Base-by-base conservation (phyloP, 2,113 vertebrate species). In the Gambusia holbrooki region DNA sequence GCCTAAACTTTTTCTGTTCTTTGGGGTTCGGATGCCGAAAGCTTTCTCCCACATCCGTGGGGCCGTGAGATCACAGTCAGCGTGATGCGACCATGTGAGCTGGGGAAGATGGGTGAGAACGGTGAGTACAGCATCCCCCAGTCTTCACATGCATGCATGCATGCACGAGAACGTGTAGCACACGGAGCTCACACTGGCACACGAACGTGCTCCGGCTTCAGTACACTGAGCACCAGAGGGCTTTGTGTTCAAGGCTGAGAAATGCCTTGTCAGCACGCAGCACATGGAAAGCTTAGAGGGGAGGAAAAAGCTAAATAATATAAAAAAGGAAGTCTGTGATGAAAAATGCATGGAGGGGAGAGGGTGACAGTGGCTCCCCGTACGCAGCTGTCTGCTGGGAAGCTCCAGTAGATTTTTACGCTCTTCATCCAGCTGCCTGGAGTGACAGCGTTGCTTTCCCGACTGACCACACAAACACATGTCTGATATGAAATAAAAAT, bases 201-300 rank as follows among this genome's bases (percentile, higher is more conserved):
- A 78, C 65, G 77, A 79, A 80, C 62, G 66, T 29, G 75, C 79
- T 84, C 82, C 58, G 71, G 71, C 80, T 89, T 64, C 61, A 79
- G 86, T 73, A 86, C 83, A 80, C 77, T 30, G 65, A 88, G 80
- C 80, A 91, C 86, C 82, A 87, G 81, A 83, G 92, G 86, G 90
- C 83, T 91, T 89, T 89, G 88, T 92, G 88, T 82, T 87, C 77
- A 5, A 84, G 70, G 77, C 69, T 82, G 75, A 86, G 84, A 90
- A 93, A 85, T 81, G 90, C 83, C 82, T 78, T 80, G 89, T 94
- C 91, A 93, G 91, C 92, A 90, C 25, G 51, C 73, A 79, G 86
- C 77, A 85, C 80, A 89, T 84, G 80, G 89, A 91, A 37, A 86
- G 89, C 84, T 89, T 81, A 77, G 84, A 76, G 78, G 84, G 79